Conservation (phyloP, 2,113 vertebrate species). For the Oryzias javanicus region DNA sequence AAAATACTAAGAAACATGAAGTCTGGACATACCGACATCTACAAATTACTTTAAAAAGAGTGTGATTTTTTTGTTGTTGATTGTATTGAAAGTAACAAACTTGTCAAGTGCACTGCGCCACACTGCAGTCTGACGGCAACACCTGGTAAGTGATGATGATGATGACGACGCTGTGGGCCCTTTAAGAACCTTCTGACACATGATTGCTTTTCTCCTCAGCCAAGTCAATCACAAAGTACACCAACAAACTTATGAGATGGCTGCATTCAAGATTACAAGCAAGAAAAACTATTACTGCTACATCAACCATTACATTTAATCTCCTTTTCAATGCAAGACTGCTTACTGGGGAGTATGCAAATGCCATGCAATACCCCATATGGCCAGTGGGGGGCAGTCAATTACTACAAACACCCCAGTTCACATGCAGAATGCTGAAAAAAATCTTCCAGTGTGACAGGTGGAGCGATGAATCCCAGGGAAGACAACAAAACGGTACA, state of each 20-base stretch:
- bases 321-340: slow-evolving; percentile 14
- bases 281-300: slow-evolving; percentile 39
- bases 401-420: slow-evolving; percentile 27
- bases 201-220: slow-evolving; percentile 8
- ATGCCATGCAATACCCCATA: background rate
- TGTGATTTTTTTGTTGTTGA: background rate
- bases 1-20: too few species aligned
- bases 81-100: background rate
- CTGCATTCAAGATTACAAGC: slow-evolving; percentile 31
- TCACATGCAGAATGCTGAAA: slow-evolving; percentile 33
- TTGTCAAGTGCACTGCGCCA: slow-evolving; percentile 1
- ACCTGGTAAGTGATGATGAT: slow-evolving; percentile 8
- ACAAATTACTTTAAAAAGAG: background rate
- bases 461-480: slow-evolving; percentile 54
- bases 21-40: too few species aligned
- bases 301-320: slow-evolving; percentile 46
- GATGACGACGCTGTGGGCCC: slow-evolving; percentile 1
- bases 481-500: slow-evolving; percentile 57
- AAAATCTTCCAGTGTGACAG: slow-evolving; percentile 46
- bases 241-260: slow-evolving; percentile 6
- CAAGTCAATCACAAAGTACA: slow-evolving; percentile 9
- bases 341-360: background rate
- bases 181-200: slow-evolving; percentile 17
- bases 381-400: slow-evolving; percentile 62
- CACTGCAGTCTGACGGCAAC: slow-evolving; percentile 7